Conservation (phyloP, 2,113 vertebrate genomes). For the Callocephalon fimbriatum region DNA sequence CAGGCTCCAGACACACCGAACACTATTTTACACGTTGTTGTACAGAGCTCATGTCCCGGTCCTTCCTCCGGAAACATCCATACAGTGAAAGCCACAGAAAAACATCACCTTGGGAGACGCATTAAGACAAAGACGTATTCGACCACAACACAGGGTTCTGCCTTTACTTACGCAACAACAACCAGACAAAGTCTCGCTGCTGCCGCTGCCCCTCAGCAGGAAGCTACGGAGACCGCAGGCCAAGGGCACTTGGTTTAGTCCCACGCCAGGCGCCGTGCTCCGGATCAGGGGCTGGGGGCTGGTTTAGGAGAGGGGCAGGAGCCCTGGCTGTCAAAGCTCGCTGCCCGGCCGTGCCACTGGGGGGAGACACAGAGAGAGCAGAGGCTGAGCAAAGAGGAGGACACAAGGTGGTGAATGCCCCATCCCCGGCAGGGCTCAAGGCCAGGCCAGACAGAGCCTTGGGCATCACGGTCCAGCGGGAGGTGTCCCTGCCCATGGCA, state of each 20-base stretch:
- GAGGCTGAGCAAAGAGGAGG: not conserved
- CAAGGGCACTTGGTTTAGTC: constrained; percentile 57
- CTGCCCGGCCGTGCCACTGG: constrained; percentile 95
- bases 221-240: constrained; percentile 28
- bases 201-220: not conserved
- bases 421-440: too few relatives aligned
- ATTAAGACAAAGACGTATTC: constrained; percentile 72
- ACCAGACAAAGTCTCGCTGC: not conserved
- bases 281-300: constrained; percentile 88
- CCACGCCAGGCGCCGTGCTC: not conserved
- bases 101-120: constrained; percentile 73
- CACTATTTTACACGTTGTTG: constrained; percentile 58
- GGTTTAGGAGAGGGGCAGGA: constrained; percentile 94
- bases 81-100: constrained; percentile 68
- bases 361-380: not conserved
- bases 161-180: constrained; percentile 58
- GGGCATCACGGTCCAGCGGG: not conserved
- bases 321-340: constrained; percentile 96
- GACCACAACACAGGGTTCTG: constrained; percentile 64
- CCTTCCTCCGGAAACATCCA: constrained; percentile 22
- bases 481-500: not conserved
- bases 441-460: not conserved
- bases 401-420: too few relatives aligned
- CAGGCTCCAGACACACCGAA: not conserved
- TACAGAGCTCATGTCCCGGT: not conserved